Conservation (phyloP, 2,113 vertebrate genomes). For the Elephas maximus region DNA sequence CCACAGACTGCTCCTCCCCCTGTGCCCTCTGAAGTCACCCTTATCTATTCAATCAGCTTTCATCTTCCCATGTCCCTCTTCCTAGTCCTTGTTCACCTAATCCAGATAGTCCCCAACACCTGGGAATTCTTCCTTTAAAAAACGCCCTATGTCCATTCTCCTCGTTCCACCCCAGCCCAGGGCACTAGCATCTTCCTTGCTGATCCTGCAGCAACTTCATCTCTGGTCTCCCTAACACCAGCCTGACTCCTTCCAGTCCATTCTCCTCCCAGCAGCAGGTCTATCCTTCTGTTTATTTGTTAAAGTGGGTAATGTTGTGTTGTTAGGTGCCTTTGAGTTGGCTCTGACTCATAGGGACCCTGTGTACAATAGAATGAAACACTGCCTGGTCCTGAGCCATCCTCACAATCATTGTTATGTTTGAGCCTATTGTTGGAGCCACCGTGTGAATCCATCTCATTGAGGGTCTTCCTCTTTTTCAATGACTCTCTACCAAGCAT, state of each 20-base stretch:
- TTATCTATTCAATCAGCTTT: neutral
- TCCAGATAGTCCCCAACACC: neutral
- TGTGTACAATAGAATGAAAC: no score
- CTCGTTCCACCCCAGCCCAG: neutral
- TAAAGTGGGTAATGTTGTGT: neutral
- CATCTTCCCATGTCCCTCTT: neutral
- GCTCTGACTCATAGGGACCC: no score
- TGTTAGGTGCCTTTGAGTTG: no score
- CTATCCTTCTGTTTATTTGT: slow-evolving; percentile 51
- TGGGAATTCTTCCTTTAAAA: neutral
- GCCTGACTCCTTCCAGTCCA: neutral
- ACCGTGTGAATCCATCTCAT: no score
- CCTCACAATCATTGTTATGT: no score
- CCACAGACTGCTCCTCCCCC: neutral
- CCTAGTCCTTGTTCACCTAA: neutral
- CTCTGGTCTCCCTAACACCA: neutral
- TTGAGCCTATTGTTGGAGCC: no score
- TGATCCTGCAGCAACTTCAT: neutral
- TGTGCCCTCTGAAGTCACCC: neutral
- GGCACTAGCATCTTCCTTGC: neutral
- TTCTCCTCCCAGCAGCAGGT: neutral
- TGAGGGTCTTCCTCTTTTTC: no score
- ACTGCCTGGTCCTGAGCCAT: no score
- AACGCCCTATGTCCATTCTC: neutral
- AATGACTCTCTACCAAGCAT: no score